Evolutionary conservation across 2,888 invertebrate genomes (phyloP).

Genomic region (Xestia sexstrigata): DNA sequence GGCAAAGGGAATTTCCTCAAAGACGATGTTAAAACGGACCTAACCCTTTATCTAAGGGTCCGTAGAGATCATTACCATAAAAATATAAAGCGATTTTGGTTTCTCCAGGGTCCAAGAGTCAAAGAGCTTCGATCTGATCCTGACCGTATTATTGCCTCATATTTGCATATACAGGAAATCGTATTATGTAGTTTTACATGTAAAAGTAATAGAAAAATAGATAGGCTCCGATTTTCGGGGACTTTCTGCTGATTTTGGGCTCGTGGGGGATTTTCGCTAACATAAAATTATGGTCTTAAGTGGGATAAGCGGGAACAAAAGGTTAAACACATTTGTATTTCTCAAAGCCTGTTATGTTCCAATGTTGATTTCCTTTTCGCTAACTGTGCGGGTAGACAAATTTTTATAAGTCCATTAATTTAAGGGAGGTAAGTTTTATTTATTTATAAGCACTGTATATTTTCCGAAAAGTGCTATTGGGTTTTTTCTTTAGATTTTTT

Average conservation of each 20-base stretch:
- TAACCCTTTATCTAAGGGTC: slow-evolving; percentile 60
- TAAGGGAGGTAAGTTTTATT: too few species aligned
- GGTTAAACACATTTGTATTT: slow-evolving; percentile 3
- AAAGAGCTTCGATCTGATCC: slow-evolving; percentile 56
- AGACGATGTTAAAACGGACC: slow-evolving; percentile 48
- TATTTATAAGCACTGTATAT: background rate
- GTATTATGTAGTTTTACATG: slow-evolving; percentile 49
- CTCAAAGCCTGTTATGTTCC: background rate
- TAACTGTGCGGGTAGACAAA: too few species aligned
- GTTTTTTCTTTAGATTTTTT: too few species aligned
- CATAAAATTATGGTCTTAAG: slow-evolving; percentile 26
- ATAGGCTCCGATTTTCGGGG: slow-evolving; percentile 13
- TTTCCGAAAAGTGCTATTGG: background rate
- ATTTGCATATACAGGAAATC: slow-evolving; percentile 64
- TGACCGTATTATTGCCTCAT: slow-evolving; percentile 52
- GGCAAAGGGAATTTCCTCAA: slow-evolving; percentile 37
- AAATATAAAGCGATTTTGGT: slow-evolving; percentile 66
- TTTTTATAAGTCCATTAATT: background rate
- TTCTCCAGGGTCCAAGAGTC: slow-evolving; percentile 53
- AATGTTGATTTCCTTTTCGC: background rate
- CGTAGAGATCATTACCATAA: slow-evolving; percentile 63
- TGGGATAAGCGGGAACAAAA: slow-evolving; percentile 13
- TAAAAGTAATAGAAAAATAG: slow-evolving; percentile 46
- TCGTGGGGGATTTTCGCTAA: slow-evolving; percentile 7
- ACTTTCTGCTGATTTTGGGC: slow-evolving; percentile 30